Evolutionary conservation across 2,797 vertebrate species (phyloP).

Genomic region (Trachurus trachurus): DNA sequence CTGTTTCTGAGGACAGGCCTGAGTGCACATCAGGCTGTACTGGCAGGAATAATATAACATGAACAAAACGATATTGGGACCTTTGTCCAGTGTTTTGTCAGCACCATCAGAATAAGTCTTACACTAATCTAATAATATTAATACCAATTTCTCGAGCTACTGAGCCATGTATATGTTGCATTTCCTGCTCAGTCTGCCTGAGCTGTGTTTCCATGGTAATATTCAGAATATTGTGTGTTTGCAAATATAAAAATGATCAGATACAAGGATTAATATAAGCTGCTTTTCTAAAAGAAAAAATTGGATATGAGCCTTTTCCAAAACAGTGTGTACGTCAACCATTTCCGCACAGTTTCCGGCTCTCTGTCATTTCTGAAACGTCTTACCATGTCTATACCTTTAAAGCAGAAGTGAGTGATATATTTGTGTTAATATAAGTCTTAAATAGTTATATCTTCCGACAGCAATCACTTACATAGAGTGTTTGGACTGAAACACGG

Average conservation of each 20-base stretch:
- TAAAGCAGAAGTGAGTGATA: too few relatives aligned
- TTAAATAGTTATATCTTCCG: too few relatives aligned
- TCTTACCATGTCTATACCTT: constrained; percentile 90
- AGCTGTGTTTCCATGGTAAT: constrained; percentile 85
- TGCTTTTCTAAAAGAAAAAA: constrained; percentile 56
- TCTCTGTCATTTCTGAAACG: constrained; percentile 9
- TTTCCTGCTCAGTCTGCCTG: constrained; percentile 43
- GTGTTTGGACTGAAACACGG: too few relatives aligned
- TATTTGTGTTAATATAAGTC: too few relatives aligned
- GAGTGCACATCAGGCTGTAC: too few relatives aligned
- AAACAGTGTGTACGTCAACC: constrained; percentile 30
- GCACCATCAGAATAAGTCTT: not conserved
- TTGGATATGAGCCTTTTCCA: constrained; percentile 43
- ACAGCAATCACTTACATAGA: too few relatives aligned
- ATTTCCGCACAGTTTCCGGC: not conserved
- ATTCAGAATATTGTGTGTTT: constrained; percentile 37
- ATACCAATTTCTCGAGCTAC: constrained; percentile 8
- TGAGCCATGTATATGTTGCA: not conserved
- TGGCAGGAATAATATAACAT: not conserved
- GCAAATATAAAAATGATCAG: constrained; percentile 46
- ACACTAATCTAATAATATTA: constrained; percentile 22
- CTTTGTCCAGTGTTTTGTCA: constrained; percentile 25
- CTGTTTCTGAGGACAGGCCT: too few relatives aligned
- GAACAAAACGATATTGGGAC: constrained; percentile 26
- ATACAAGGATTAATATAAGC: constrained; percentile 67